Percentiles rank a stretch among this genome's conserved stretches.
Evolutionary conservation across 2,888 invertebrate genomes (phyloP).

Genomic region (Celastrina argiolus): DNA sequence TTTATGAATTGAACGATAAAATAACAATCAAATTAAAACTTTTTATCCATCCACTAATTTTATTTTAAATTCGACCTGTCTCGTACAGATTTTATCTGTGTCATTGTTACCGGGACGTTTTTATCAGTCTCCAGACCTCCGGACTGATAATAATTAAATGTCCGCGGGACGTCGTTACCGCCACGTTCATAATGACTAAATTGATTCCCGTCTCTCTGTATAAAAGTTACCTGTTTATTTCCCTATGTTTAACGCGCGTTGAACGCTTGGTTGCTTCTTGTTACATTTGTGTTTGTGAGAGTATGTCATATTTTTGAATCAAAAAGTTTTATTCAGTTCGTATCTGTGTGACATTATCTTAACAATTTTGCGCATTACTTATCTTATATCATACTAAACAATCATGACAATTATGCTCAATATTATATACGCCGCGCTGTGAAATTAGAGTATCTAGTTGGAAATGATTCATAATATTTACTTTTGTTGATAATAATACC

Average conservation of each 20-base stretch:
- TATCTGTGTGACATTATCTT: too few relatives aligned
- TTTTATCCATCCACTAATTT: slow-evolving; percentile 67
- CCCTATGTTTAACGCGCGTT: neutral
- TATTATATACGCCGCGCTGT: too few relatives aligned
- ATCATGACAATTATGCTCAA: too few relatives aligned
- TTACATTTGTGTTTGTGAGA: too few relatives aligned
- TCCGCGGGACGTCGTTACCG: slow-evolving; percentile 62
- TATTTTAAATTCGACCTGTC: slow-evolving; percentile 67
- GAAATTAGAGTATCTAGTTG: too few relatives aligned
- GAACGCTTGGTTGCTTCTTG: neutral
- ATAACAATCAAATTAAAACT: slow-evolving; percentile 41
- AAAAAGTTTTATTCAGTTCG: too few relatives aligned
- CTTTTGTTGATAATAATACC: too few relatives aligned
- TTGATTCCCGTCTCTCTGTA: slow-evolving; percentile 59
- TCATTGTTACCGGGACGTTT: slow-evolving; percentile 56
- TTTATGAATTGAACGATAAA: neutral
- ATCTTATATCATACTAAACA: too few relatives aligned
- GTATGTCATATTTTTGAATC: too few relatives aligned
- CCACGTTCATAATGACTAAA: slow-evolving; percentile 61
- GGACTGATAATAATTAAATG: slow-evolving; percentile 73
- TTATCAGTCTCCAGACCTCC: slow-evolving; percentile 56
- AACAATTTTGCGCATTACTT: too few relatives aligned
- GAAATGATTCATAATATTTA: too few relatives aligned
- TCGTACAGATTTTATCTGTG: slow-evolving; percentile 65
- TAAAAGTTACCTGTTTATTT: slow-evolving; percentile 29